A percentile compares a stretch with the other conserved stretches of the same genome.
phyloP scores from a whole-genome alignment of 92 coral and sea anemone genomes.

The Bergia puertoricense region DNA sequence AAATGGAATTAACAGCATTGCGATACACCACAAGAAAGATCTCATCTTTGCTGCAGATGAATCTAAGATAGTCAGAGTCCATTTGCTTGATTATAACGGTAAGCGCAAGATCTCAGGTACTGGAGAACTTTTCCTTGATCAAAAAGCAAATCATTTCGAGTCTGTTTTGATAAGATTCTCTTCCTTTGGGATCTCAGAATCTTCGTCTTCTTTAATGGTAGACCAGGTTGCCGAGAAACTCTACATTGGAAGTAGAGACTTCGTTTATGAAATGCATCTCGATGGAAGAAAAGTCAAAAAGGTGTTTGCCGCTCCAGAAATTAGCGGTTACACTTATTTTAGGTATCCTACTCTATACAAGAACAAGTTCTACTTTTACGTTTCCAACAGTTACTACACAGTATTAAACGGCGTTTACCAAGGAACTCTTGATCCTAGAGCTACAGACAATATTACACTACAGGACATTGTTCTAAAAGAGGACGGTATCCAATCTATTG shows the following conservation, averaged over 20 bases:
- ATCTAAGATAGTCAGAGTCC: conserved; percentile 19
- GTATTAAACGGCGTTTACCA: background rate
- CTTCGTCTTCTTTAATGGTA: conserved; percentile 1
- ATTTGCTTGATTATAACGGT: conserved; percentile 41
- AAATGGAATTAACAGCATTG: conserved; percentile 13
- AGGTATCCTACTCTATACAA: background rate
- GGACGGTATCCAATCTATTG: background rate
- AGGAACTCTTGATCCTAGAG: background rate
- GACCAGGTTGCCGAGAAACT: conserved; percentile 7
- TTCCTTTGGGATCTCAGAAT: background rate
- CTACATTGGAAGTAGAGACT: background rate
- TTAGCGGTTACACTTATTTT: background rate
- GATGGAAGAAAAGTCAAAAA: background rate
- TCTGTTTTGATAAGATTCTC: background rate
- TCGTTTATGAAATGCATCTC: conserved; percentile 3
- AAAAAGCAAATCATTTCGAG: conserved; percentile 38
- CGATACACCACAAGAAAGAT: conserved; percentile 44
- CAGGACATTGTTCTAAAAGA: background rate
- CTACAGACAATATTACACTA: background rate
- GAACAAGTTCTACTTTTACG: background rate
- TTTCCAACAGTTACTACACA: background rate
- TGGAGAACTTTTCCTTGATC: conserved; percentile 40
- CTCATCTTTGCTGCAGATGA: conserved; percentile 41
- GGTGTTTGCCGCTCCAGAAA: background rate
- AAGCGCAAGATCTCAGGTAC: conserved; percentile 43